Evolutionary conservation across 2,888 invertebrate species (phyloP).

Genomic region (Rhingia rostrata): DNA sequence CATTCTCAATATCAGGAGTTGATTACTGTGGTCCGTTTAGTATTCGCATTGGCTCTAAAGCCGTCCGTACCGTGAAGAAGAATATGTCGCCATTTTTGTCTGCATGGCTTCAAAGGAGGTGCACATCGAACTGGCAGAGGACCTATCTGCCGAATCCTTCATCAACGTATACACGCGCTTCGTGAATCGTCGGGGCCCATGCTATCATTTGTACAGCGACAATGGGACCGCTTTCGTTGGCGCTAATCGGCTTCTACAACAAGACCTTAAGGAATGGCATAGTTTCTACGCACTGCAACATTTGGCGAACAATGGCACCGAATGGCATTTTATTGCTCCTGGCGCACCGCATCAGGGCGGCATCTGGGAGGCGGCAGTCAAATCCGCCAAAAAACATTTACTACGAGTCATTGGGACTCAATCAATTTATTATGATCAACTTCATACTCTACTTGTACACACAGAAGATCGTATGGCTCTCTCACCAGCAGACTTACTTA

Average conservation of each 20-base stretch:
- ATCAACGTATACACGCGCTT: constrained; percentile 40
- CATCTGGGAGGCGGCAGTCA: constrained; percentile 50
- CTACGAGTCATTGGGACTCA: constrained; percentile 25
- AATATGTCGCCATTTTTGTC: constrained; percentile 31
- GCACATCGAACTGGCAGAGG: constrained; percentile 39
- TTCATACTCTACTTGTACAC: constrained; percentile 40
- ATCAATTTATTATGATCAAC: constrained; percentile 41
- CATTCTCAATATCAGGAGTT: constrained; percentile 28
- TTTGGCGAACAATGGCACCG: constrained; percentile 17
- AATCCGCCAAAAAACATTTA: constrained; percentile 48
- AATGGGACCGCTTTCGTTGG: constrained; percentile 42
- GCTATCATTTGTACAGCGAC: constrained; percentile 46
- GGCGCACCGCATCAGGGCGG: constrained; percentile 48
- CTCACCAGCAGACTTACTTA: constrained; percentile 34
- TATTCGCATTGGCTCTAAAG: constrained; percentile 19
- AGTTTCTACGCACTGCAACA: constrained; percentile 21
- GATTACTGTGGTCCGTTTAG: constrained; percentile 44
- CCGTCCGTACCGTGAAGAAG: constrained; percentile 20
- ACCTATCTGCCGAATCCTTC: constrained; percentile 44
- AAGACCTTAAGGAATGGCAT: constrained; percentile 24
- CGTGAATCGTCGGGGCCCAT: constrained; percentile 47
- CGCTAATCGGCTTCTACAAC: constrained; percentile 17
- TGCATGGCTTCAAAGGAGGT: constrained; percentile 37
- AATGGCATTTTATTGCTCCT: constrained; percentile 46
- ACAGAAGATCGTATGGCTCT: constrained; percentile 47